phyloP scores from a whole-genome alignment of 2,797 vertebrate genomes.

The Pogoniulus pusillus region DNA sequence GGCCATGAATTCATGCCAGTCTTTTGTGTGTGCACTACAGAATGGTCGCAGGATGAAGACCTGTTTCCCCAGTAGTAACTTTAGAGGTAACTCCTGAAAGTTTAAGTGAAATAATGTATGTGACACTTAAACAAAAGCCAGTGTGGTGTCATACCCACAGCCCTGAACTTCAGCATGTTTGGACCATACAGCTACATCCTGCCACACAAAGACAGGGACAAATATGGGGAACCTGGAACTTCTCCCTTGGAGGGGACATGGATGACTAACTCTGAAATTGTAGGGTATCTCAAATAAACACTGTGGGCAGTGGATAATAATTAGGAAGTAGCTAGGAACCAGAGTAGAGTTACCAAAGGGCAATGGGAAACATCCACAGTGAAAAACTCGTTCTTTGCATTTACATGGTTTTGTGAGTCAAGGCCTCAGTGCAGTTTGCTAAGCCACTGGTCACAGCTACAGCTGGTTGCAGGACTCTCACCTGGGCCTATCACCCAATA shows the following conservation, averaged over 20 bases:
- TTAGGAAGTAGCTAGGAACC: conserved; percentile 27
- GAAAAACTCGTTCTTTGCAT: neutral
- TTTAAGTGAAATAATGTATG: neutral
- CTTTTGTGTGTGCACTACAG: neutral
- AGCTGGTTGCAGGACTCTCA: neutral
- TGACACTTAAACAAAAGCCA: neutral
- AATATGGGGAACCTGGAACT: conserved; percentile 4
- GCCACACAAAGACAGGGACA: neutral
- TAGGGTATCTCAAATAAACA: neutral
- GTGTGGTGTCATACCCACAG: neutral
- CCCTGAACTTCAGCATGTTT: neutral
- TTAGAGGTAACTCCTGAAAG: neutral
- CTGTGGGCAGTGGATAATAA: conserved; percentile 5
- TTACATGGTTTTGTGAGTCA: neutral
- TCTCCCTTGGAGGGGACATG: neutral
- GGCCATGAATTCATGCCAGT: neutral
- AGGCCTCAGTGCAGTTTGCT: neutral
- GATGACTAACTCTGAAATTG: conserved; percentile 2
- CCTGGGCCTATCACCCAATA: neutral
- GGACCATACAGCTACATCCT: neutral
- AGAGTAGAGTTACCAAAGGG: neutral
- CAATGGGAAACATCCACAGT: neutral
- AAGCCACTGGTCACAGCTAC: neutral
- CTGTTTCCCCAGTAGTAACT: neutral
- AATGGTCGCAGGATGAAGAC: neutral